Base-by-base conservation (phyloP, 1,140 invertebrate genomes). In the Phenacoccus solenopsis region DNA sequence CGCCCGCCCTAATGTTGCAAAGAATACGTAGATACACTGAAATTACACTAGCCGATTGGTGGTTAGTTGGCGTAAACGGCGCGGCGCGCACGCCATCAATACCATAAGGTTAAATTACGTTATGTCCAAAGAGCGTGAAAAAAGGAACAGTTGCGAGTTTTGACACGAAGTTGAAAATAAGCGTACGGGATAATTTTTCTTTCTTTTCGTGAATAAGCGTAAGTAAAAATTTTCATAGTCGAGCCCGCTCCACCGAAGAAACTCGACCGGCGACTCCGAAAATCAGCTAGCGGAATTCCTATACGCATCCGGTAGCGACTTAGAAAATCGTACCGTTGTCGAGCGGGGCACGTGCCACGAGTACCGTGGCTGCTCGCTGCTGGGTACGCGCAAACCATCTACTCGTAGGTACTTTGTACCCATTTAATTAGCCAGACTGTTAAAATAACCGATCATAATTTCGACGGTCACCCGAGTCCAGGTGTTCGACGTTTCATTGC, bases 41-140 rank as follows among this genome's bases (percentile, higher is more conserved):
- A 32, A 5, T 13, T 32, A 32, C 30, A 32, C 30, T 13, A 32
- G 13, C 5, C 30, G 5, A 7, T 32, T 7, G 30, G 30, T 32
- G 5, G 30, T 7, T 7, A 32, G 30, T 13, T 32, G 30, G 30
- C 30, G 30, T n/a, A n/a, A n/a, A n/a, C 30, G 5, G 30, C 13
- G 30, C 30, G 30, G 13, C n/a, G 5, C 30, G 30, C 13, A 32
- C 30, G 13, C 30, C 5, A 32, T 5, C 13, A 32, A 49, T 16
- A 49, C 38, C 38, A 49, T 49, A 49, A 49, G 38, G 38, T 49
- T 49, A 49, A 49, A 49, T 49, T 49, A 49, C 38, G 38, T 49
- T 49, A 49, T 49, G 16, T 16, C 5, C 38, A 49, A 49, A 16
- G 16, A 49, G 38, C 38, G 38, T 49, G 38, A 49, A 49, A 49